Base-by-base conservation (phyloP, 2,113 vertebrate species). In the Scomber colias region DNA sequence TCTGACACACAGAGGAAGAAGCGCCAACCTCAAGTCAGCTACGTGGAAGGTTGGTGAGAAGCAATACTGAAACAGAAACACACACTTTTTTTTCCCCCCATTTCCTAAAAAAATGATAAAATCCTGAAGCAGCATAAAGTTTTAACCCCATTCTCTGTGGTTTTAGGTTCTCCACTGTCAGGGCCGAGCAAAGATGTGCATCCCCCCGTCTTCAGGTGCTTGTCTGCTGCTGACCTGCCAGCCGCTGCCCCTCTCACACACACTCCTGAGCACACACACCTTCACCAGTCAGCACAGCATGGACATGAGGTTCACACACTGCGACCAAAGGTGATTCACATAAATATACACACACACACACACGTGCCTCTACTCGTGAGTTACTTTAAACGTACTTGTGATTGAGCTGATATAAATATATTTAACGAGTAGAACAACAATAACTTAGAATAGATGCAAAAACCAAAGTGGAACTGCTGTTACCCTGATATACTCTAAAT, bases 241-340 rank as follows among this genome's bases (percentile, higher is more conserved):
- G n/a, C 96, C 97, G 0, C 97, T 99, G 86, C 97, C 97, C 54
- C 96, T 97, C 81, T 95, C 97, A 0, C 97, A 99, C 90, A 96
- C 96, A 35, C 97, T 97, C 16, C 90, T 97, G 87, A 96, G 97
- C 92, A 95, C 96, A 91, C 96, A 97, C 92, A 97, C 97, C 45
- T 99, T 99, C 93, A 95, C 97, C 85, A 99, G 97, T 87, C 97
- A 96, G 85, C 98, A 99, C 72, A 97, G 96, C 93, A 98, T 99
- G 98, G 98, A 99, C 94, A 97, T 99, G 97, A 97, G 95, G 89
- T 98, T 99, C 91, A 98, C 96, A 16, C 96, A 96, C 89, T 99
- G 98, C n/a, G 98, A 99, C 81, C 96, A 96, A 85, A 97, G 97
- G 98, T 97, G 87, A 87, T 81, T 64, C 16, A 70, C 46, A 65